phyloP scores from a whole-genome alignment of 2,888 invertebrate species.

The Hypomecis atomaria region DNA sequence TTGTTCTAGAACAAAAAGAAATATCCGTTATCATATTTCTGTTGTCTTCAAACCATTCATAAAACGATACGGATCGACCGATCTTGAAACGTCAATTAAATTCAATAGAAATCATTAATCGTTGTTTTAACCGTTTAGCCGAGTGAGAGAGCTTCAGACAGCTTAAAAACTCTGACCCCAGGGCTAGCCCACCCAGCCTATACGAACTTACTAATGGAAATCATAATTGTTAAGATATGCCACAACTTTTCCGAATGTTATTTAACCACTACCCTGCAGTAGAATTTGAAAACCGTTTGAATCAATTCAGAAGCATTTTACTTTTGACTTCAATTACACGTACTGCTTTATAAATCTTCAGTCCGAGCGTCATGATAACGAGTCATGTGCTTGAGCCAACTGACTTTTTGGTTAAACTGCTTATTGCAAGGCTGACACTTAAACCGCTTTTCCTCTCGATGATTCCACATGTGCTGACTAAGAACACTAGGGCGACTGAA shows the following conservation, averaged over 20 bases:
- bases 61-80: not conserved
- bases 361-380: constrained; percentile 33
- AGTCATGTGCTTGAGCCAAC: constrained; percentile 50
- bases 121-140: too few species aligned
- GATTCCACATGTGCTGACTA: constrained; percentile 51
- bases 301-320: not conserved
- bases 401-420: constrained; percentile 49
- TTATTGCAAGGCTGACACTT: constrained; percentile 45
- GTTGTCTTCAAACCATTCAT: constrained; percentile 8
- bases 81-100: not conserved
- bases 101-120: not conserved
- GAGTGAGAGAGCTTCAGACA: too few species aligned
- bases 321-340: too few species aligned
- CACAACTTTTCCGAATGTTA: not conserved
- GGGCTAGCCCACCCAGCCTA: too few species aligned
- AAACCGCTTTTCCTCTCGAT: constrained; percentile 43
- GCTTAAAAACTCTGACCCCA: too few species aligned
- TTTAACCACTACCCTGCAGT: not conserved
- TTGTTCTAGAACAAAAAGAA: constrained; percentile 65
- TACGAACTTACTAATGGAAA: not conserved
- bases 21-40: constrained; percentile 44
- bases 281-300: not conserved
- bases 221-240: not conserved
- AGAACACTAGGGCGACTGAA: constrained; percentile 30
- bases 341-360: not conserved